Evolutionary conservation across 2,888 invertebrate species (phyloP).

Genomic region (Leptura quadrifasciata): DNA sequence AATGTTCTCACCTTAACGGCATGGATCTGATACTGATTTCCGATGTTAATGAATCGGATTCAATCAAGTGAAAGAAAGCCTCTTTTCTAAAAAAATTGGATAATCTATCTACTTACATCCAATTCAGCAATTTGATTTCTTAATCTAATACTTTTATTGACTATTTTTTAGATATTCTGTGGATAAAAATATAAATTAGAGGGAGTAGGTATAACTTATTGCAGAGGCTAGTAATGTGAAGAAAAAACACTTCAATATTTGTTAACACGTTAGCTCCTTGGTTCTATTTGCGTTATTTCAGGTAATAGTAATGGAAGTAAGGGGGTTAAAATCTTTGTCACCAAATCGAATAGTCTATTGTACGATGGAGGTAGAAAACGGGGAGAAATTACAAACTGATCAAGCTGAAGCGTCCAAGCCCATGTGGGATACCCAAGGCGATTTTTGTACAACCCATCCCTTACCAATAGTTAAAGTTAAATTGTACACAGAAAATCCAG

Average conservation of each 20-base stretch:
- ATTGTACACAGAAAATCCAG: slow-evolving; percentile 97
- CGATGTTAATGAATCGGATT: too few species aligned
- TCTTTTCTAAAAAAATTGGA: background rate
- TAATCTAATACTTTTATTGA: slow-evolving; percentile 31
- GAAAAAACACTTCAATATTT: slow-evolving; percentile 15
- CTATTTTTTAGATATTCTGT: slow-evolving; percentile 35
- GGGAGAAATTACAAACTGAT: slow-evolving; percentile 98
- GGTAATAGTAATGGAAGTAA: slow-evolving; percentile 99
- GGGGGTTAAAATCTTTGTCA: slow-evolving; percentile 96
- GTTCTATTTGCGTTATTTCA: slow-evolving; percentile 69
- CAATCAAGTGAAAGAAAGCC: background rate
- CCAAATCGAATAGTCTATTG: slow-evolving; percentile 99
- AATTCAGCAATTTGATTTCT: slow-evolving; percentile 4
- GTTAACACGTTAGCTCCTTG: slow-evolving; percentile 30
- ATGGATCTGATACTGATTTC: too few species aligned
- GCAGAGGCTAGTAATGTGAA: slow-evolving; percentile 34
- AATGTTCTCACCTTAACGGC: too few species aligned
- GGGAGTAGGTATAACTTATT: slow-evolving; percentile 29
- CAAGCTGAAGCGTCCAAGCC: slow-evolving; percentile 99
- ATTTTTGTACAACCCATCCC: slow-evolving; percentile 98
- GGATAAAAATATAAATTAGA: slow-evolving; percentile 27
- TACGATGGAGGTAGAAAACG: slow-evolving; percentile 99
- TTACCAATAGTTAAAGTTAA: slow-evolving; percentile 98
- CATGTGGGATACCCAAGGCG: slow-evolving; percentile 99
- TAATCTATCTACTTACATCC: background rate